Evolutionary conservation across 2,797 vertebrate species (phyloP), one percentile per base, ranked within the genome.

Genomic region (Sorex maritimensis): DNA sequence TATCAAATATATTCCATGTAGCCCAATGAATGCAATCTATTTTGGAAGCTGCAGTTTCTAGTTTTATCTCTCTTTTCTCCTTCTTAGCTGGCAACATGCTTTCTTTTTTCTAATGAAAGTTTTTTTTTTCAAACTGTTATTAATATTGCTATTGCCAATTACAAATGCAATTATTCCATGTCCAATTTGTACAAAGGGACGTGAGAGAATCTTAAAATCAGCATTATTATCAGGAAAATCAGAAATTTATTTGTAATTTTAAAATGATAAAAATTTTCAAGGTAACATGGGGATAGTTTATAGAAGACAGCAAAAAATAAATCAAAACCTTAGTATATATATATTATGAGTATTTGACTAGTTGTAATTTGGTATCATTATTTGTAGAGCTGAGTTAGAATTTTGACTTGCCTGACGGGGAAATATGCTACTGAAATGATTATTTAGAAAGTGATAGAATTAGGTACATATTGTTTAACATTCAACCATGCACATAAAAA

Each of bases 251-350:
- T 34, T 72, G 38, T 21, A 8, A 87, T 81, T 95, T 84, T 46
- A 83, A 81, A 61, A 69, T 46, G 86, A 58, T 17, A 88, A 55
- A 87, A 92, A 85, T 94, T 2, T 82, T 8, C 81, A 55, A 72
- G 34, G 24, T 12, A 73, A 23, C 4, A 10, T 19, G 41, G 6
- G 65, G 5, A 15, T 6, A 19, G 11, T 61, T 86, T 69, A 44
- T 21, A 82, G 72, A 92, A 80, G 17, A 41, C 0, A 1, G 0
- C 28, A 0, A 19, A 74, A 3, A 34, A 34, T 34, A 44, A 55
- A 72, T 46, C 21, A 72, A 67, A n/a, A 44, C 72, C 26, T 30
- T n/a, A 19, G n/a, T 38, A 2, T 63, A 88, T 63, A 88, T 46
- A 46, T 13, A 65, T 2, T 11, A 67, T 11, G 73, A 34, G 5